Conservation (phyloP, 2,888 invertebrate genomes). For the Peribatodes rhomboidaria region DNA sequence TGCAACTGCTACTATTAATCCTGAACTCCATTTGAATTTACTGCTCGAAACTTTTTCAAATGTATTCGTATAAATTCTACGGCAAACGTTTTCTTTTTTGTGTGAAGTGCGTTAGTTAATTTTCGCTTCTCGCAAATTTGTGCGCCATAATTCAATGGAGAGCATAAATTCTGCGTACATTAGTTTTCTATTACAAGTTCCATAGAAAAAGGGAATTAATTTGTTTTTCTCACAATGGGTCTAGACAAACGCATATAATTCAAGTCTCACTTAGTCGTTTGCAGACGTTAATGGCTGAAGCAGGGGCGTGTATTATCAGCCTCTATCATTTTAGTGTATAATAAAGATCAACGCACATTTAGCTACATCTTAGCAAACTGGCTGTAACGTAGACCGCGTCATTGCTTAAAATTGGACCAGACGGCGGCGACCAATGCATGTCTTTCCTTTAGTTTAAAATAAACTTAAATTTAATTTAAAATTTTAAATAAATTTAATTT, state of each 20-base stretch:
- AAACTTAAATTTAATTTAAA: no score
- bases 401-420: background rate
- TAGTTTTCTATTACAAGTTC: conserved; percentile 74
- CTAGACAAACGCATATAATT: conserved; percentile 84
- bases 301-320: conserved; percentile 65
- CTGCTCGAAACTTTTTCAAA: conserved; percentile 46
- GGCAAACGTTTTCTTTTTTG: conserved; percentile 51
- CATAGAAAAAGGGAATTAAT: conserved; percentile 78
- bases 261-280: conserved; percentile 81
- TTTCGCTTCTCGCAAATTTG: conserved; percentile 68
- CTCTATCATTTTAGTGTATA: conserved; percentile 60
- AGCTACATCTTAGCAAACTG: no score
- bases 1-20: conserved; percentile 47
- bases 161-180: conserved; percentile 77
- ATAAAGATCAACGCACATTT: conserved; percentile 20
- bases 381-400: no score
- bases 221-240: conserved; percentile 85
- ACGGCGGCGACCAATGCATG: no score
- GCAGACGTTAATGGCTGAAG: conserved; percentile 77
- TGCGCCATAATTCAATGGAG: conserved; percentile 76
- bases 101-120: conserved; percentile 63
- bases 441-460: no score
- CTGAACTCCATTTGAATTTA: conserved; percentile 47
- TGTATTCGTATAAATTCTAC: conserved; percentile 47
- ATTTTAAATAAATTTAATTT: no score